These are phyloP conservation scores for Coracias cyanogaster DNA, from an alignment of 2,797 vertebrate genomes.

Conservation along the genomic window DNA sequence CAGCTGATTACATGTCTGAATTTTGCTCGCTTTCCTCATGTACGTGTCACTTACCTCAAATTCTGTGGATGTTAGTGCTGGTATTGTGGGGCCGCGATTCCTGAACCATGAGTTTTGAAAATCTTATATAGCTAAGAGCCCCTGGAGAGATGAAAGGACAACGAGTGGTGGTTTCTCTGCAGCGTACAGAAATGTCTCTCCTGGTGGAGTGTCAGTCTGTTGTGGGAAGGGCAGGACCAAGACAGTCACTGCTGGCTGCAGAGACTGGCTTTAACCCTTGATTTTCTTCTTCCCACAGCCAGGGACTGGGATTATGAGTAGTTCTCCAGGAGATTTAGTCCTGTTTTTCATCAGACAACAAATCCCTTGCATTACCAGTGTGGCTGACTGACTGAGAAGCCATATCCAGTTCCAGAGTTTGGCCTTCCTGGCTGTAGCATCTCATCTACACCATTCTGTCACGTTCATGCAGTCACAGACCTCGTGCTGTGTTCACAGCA, in stretches of 20 bases:
- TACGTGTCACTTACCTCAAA: not conserved
- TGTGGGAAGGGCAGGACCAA: not conserved
- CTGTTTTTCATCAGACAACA: too few relatives aligned
- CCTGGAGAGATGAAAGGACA: not conserved
- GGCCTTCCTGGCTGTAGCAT: not conserved
- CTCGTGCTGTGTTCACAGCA: not conserved
- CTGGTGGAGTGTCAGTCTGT: too few relatives aligned
- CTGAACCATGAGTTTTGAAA: not conserved
- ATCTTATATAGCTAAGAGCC: not conserved
- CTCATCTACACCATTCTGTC: not conserved
- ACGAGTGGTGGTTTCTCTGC: not conserved
- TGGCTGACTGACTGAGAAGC: not conserved
- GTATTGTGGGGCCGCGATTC: not conserved
- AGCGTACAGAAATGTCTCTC: not conserved
- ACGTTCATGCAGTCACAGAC: not conserved
- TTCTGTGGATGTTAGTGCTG: not conserved
- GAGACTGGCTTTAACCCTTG: not conserved
- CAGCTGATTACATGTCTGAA: not conserved
- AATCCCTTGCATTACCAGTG: accelerated
- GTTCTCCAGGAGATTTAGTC: not conserved
- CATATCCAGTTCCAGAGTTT: not conserved
- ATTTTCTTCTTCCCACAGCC: not conserved
- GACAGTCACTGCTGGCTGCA: accelerated
- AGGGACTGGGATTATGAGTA: not conserved
- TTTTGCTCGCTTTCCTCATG: not conserved